A percentile compares a stretch with the other conserved stretches of the same genome.
phyloP scores from a whole-genome alignment of 2,113 vertebrate species.

The Bubalus kerabau region DNA sequence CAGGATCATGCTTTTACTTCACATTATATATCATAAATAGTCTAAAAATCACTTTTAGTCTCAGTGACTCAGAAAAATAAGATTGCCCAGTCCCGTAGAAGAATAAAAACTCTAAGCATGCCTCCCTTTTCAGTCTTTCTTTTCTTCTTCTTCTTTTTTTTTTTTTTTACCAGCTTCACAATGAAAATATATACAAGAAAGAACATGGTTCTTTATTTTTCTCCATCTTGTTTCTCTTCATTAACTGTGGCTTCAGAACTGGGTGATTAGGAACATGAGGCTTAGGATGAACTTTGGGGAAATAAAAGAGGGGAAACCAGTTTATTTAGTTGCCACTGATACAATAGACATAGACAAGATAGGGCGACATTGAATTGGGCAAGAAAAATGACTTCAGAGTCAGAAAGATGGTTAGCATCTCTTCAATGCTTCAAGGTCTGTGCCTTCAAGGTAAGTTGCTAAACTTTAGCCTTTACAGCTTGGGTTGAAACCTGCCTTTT shows the following conservation, averaged over 20 bases:
- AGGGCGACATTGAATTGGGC: background rate
- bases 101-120: background rate
- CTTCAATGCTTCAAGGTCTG: background rate
- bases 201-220: background rate
- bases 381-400: background rate
- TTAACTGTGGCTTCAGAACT: background rate
- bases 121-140: background rate
- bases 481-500: background rate
- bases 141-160: background rate
- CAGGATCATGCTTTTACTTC: background rate
- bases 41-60: background rate
- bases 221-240: background rate
- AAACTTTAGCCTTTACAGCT: background rate
- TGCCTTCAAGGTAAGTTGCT: background rate
- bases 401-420: background rate
- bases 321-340: background rate
- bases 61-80: background rate
- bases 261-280: background rate
- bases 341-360: background rate
- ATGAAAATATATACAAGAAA: background rate
- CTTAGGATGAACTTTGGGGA: background rate
- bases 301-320: background rate
- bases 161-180: background rate
- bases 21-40: background rate
- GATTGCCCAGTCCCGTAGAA: background rate